Percentiles rank a stretch among this genome's conserved stretches.
These are phyloP conservation scores for Drosophila ezoana DNA, from an alignment of 2,888 invertebrate species.

Conservation along the genomic window DNA sequence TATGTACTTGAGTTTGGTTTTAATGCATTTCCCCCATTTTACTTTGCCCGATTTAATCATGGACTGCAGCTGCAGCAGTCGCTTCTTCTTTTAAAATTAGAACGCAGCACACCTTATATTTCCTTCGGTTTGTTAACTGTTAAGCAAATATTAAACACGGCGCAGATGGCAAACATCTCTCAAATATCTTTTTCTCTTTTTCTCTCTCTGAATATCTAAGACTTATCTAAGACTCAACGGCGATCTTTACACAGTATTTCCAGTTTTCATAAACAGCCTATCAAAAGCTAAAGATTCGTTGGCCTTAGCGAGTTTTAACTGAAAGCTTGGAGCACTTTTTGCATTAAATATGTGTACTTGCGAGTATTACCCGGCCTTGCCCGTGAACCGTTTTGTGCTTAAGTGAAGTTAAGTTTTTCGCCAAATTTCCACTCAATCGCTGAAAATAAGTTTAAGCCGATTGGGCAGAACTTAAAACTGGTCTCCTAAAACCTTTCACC, in stretches of 20 bases:
- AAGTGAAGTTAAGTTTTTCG: no score
- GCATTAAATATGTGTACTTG: no score
- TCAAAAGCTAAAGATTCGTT: neutral
- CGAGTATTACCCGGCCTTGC: no score
- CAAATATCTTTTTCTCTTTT: slow-evolving; percentile 1
- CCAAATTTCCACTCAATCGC: no score
- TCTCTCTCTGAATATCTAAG: neutral
- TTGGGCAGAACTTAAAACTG: no score
- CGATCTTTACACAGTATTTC: slow-evolving; percentile 8
- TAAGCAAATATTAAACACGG: slow-evolving; percentile 49
- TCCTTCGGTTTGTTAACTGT: slow-evolving; percentile 45
- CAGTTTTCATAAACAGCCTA: neutral
- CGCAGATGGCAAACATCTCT: slow-evolving; percentile 22
- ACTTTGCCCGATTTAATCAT: slow-evolving; percentile 14
- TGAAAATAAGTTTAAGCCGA: no score
- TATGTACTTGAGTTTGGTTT: slow-evolving; percentile 63
- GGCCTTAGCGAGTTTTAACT: neutral
- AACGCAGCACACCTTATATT: slow-evolving; percentile 51
- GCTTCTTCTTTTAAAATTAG: slow-evolving; percentile 46
- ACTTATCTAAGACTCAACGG: neutral
- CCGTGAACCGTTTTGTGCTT: no score
- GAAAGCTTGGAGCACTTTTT: no score
- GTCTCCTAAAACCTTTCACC: no score
- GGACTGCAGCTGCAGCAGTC: slow-evolving; percentile 10
- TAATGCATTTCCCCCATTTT: slow-evolving; percentile 57